Evolutionary conservation across 2,113 vertebrate genomes (phyloP), one percentile per base, ranked within the genome.

Genomic region (Montifringilla adamsi): DNA sequence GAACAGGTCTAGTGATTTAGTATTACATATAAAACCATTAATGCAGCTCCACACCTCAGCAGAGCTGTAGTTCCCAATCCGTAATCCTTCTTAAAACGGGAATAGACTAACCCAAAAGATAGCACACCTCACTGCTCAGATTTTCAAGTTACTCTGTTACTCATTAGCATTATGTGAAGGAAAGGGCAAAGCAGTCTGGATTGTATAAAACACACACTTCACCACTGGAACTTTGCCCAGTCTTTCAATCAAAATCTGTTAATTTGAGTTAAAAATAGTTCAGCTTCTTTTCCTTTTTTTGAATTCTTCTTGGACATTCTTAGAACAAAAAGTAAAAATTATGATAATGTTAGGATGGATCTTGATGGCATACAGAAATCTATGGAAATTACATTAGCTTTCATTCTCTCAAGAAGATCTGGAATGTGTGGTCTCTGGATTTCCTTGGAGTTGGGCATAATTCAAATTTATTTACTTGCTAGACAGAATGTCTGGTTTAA

Each of bases 91-190:
- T 86, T 81, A 92, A 96, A 58, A 37, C 91, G 84, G 59, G 60
- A 59, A 77, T 53, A 94, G 56, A 90, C 85, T 90, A 88, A 92
- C 72, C 44, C 55, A 81, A 94, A 75, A 0, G 9, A 3, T 3
- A 80, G 60, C 66, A 83, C 33, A 90, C 90, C 90, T 92, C 90
- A 64, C 50, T 56, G 82, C 82, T 80, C 94, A 85, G 68, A 77
- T 86, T 91, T 95, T 94, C 50, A 59, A 56, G 64, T 63, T 91
- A 46, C 22, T 87, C 68, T 81, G 35, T 72, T 78, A 21, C 56
- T 95, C 31, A 75, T 95, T 89, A 96, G 49, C 68, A 84, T 93
- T 80, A 55, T 44, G n/a, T 33, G 83, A 89, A 90, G 83, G n/a
- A 91, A 96, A 88, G 73, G 79, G 68, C 64, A 92, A 68, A 69